Evolutionary conservation across 2,797 vertebrate species (phyloP).

Genomic region (Phrynocephalus vlangalii): DNA sequence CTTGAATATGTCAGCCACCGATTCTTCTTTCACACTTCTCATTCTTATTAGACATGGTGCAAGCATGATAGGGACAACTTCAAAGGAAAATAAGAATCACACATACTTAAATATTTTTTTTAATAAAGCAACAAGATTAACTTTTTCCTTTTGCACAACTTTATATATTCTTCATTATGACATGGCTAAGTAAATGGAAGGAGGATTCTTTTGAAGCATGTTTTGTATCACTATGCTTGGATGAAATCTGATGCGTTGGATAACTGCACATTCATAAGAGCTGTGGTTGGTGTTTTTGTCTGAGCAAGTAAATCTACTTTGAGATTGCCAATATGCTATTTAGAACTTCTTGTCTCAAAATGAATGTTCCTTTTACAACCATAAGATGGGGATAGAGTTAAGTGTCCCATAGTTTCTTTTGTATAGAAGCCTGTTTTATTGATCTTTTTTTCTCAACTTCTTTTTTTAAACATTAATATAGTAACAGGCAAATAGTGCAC

Average conservation of each 20-base stretch:
- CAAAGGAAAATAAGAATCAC: neutral
- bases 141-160: neutral
- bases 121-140: neutral
- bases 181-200: neutral
- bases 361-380: slow-evolving; percentile 64
- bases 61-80: neutral
- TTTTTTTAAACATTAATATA: slow-evolving; percentile 12
- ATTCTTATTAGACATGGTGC: neutral
- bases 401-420: slow-evolving; percentile 40
- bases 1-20: neutral
- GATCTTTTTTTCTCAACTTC: slow-evolving; percentile 28
- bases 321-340: slow-evolving; percentile 6
- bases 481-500: slow-evolving; percentile 26
- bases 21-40: neutral
- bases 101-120: neutral
- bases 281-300: neutral
- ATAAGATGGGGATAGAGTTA: slow-evolving; percentile 74
- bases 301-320: neutral
- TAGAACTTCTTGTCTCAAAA: slow-evolving; percentile 1
- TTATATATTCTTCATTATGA: neutral
- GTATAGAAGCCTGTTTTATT: slow-evolving; percentile 33
- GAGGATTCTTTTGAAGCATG: neutral
- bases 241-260: neutral
- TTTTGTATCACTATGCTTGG: neutral
- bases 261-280: neutral